Evolutionary conservation across 1,140 invertebrate species (phyloP).

Genomic region (Atta cephalotes): DNA sequence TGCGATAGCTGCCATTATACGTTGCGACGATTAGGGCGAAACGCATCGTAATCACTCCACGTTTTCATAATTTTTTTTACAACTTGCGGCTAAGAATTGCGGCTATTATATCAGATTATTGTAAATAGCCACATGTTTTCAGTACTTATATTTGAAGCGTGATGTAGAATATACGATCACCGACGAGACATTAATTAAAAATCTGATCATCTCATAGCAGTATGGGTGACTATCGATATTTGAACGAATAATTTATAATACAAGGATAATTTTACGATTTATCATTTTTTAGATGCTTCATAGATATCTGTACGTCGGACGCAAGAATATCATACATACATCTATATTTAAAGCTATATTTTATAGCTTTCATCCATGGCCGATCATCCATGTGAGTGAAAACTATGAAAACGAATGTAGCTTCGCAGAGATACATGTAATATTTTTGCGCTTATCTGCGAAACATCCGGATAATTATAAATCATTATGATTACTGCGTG

Average conservation of each 20-base stretch:
- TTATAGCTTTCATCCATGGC: slow-evolving; percentile 16
- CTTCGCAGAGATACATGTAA: background rate
- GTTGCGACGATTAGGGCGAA: background rate
- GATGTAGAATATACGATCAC: background rate
- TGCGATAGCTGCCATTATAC: slow-evolving; percentile 2
- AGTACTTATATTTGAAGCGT: background rate
- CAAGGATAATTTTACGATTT: background rate
- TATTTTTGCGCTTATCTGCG: slow-evolving; percentile 15
- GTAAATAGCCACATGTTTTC: background rate
- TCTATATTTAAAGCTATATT: background rate
- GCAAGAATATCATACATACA: slow-evolving; percentile 7
- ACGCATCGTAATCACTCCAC: background rate
- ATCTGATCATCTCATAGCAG: background rate
- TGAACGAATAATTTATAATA: background rate
- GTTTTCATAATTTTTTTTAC: background rate
- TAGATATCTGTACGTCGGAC: background rate
- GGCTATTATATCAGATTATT: background rate
- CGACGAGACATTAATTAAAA: background rate
- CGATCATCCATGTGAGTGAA: slow-evolving; percentile 4
- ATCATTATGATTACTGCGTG: background rate
- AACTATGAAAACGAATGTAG: slow-evolving; percentile 1
- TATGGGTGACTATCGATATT: background rate
- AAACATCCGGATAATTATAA: slow-evolving; percentile 26
- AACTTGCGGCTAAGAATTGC: background rate
- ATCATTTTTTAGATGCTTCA: background rate